phyloP scores from a whole-genome alignment of 2,888 invertebrate genomes.

The Aradus depressus region DNA sequence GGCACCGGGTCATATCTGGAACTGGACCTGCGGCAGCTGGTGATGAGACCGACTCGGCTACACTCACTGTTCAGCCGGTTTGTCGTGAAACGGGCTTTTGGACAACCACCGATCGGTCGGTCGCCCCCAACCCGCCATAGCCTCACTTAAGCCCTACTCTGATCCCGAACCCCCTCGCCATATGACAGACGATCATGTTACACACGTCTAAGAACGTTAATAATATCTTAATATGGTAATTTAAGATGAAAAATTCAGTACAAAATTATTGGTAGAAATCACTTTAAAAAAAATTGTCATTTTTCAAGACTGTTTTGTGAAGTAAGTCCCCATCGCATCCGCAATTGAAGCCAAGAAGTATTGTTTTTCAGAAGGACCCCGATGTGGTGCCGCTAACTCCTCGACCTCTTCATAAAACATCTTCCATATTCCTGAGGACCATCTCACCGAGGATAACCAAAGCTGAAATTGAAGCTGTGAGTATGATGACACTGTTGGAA shows the following conservation, averaged over 20 bases:
- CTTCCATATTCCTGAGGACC: conserved; percentile 92
- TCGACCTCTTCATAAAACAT: conserved; percentile 82
- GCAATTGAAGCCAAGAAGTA: conserved; percentile 22
- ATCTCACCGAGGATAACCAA: conserved; percentile 92
- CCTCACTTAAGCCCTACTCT: too few relatives aligned
- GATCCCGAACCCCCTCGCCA: too few relatives aligned
- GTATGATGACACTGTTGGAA: conserved; percentile 33
- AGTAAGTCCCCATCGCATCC: too few relatives aligned
- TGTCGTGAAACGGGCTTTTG: too few relatives aligned
- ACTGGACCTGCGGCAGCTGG: too few relatives aligned
- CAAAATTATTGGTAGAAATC: not conserved
- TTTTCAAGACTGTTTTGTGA: conserved; percentile 17
- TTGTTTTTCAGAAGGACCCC: conserved; percentile 18
- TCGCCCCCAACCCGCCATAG: too few relatives aligned
- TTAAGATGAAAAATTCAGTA: not conserved
- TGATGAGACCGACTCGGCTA: too few relatives aligned
- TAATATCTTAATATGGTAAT: not conserved
- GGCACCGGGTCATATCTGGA: too few relatives aligned
- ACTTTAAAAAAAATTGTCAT: not conserved
- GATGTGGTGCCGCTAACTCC: conserved; percentile 37
- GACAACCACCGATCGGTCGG: too few relatives aligned
- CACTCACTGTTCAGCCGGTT: too few relatives aligned
- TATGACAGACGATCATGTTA: too few relatives aligned
- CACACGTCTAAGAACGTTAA: too few relatives aligned
- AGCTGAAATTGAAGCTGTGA: conserved; percentile 88